A percentile compares a stretch with the other conserved stretches of the same genome.
phyloP scores from a whole-genome alignment of 2,113 vertebrate genomes.

The Ivindomyrus marchei region DNA sequence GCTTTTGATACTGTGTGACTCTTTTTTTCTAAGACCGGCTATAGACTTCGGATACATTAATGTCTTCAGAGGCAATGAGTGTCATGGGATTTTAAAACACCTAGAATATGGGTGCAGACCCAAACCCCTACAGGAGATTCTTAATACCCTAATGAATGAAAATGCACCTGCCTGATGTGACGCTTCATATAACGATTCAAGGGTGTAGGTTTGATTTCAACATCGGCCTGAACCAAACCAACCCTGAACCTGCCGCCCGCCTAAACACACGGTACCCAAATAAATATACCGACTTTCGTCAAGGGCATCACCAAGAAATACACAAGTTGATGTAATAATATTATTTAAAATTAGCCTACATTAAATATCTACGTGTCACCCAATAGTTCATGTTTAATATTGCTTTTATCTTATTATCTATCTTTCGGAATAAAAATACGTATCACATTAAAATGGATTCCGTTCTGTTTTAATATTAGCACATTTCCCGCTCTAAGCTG shows the following conservation, averaged over 20 bases:
- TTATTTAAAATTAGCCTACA: background rate
- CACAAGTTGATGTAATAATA: background rate
- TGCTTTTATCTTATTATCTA: background rate
- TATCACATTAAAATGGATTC: background rate
- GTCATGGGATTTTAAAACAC: background rate
- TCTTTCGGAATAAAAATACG: background rate
- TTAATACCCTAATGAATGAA: background rate
- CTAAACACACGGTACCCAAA: background rate
- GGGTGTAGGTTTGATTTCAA: background rate
- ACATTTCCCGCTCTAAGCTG: background rate
- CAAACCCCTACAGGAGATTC: background rate
- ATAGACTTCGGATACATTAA: background rate
- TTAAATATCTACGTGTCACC: background rate
- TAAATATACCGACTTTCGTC: background rate
- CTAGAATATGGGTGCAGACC: background rate
- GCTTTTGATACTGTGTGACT: background rate
- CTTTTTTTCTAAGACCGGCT: background rate
- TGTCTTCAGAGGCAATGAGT: background rate
- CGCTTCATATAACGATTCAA: background rate
- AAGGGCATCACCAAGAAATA: background rate
- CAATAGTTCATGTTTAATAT: background rate
- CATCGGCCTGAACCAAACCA: background rate
- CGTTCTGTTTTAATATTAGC: background rate
- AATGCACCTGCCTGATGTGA: background rate
- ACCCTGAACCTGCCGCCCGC: background rate